A percentile compares a stretch with the other conserved stretches of the same genome.
Evolutionary conservation across 2,888 invertebrate genomes (phyloP).

Genomic region (Rhyacophila evoluta): DNA sequence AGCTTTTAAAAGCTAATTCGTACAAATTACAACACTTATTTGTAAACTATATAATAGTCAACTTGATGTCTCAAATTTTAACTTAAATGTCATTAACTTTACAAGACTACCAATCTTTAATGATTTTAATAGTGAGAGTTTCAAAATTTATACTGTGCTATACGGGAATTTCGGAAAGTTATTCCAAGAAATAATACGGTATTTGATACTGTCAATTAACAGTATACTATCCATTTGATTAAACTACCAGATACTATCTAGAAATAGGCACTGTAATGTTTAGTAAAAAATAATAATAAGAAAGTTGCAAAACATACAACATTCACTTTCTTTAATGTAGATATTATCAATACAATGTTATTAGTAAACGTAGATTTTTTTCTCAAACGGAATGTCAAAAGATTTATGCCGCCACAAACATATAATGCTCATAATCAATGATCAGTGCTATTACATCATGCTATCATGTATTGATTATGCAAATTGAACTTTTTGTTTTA

Average conservation of each 20-base stretch:
- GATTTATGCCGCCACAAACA: neutral
- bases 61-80: too few species aligned
- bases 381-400: neutral
- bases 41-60: too few species aligned
- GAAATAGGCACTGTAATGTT: neutral
- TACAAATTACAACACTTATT: too few species aligned
- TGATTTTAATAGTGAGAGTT: too few species aligned
- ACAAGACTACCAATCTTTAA: too few species aligned
- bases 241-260: neutral
- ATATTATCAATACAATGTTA: neutral
- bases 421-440: neutral
- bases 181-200: neutral
- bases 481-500: neutral
- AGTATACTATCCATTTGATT: neutral
- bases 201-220: conserved; percentile 1
- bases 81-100: too few species aligned
- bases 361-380: neutral
- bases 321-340: neutral
- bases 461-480: neutral
- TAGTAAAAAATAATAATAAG: neutral
- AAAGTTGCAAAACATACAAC: neutral
- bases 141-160: too few species aligned
- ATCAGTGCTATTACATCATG: neutral
- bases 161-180: neutral
- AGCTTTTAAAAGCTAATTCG: too few species aligned